A percentile compares a stretch with the other conserved stretches of the same genome.
Conservation (phyloP, 2,888 invertebrate species). For the Cataglyphis albicans region DNA sequence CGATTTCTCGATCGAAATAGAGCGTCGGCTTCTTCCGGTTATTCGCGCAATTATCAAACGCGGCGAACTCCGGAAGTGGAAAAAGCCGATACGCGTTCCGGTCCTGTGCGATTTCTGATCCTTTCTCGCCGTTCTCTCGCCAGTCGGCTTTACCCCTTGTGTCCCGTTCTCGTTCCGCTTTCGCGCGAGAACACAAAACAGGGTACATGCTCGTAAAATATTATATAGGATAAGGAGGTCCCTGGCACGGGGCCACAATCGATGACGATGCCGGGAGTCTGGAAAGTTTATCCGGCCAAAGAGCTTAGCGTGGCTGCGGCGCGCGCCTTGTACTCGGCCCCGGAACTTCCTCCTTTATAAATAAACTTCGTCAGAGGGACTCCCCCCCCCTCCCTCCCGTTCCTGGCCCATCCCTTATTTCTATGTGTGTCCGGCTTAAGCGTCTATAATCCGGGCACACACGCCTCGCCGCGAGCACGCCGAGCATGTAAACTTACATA, state of each 20-base stretch:
- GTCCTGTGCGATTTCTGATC: conserved; percentile 43
- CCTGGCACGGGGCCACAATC: conserved; percentile 82
- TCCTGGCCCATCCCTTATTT: conserved; percentile 44
- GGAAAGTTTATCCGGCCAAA: conserved; percentile 81
- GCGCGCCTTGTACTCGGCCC: conserved; percentile 61
- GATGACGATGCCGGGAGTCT: conserved; percentile 80
- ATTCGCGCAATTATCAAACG: conserved; percentile 50
- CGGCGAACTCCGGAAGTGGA: conserved; percentile 11
- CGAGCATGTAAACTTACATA: conserved; percentile 53
- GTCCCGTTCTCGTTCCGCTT: not conserved
- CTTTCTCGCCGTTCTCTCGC: conserved; percentile 25
- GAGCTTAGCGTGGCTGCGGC: conserved; percentile 74
- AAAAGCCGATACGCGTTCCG: conserved; percentile 32
- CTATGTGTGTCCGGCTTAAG: conserved; percentile 65
- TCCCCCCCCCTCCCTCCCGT: not conserved
- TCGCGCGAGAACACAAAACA: conserved; percentile 65
- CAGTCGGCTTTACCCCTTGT: conserved; percentile 6
- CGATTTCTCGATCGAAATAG: conserved; percentile 15
- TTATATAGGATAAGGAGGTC: conserved; percentile 81
- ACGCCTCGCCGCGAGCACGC: conserved; percentile 16
- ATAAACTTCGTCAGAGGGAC: conserved; percentile 76
- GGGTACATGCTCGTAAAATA: conserved; percentile 79
- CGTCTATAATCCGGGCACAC: conserved; percentile 59
- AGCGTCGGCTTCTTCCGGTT: conserved; percentile 37
- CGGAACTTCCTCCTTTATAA: conserved; percentile 76